phyloP scores from a whole-genome alignment of 2,797 vertebrate species.

The Lepus townsendii region DNA sequence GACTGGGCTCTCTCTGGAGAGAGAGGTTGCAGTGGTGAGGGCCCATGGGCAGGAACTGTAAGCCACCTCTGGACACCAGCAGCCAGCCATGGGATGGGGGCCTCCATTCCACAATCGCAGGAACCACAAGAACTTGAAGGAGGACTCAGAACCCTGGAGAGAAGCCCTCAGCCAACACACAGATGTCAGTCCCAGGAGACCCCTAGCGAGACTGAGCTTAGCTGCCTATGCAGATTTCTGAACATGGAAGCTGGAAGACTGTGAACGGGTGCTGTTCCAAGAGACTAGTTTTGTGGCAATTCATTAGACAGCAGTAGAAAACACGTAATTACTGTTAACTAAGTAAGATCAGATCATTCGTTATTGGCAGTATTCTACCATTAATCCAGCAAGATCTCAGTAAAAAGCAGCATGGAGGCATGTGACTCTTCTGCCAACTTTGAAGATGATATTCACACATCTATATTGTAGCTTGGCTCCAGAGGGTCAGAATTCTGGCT shows the following conservation, averaged over 20 bases:
- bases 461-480: not conserved
- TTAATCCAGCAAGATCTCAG: not conserved
- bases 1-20: not conserved
- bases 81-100: not conserved
- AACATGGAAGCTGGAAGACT: not conserved
- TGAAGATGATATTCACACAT: not conserved
- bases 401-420: too few species aligned
- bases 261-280: slow-evolving; percentile 5
- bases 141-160: not conserved
- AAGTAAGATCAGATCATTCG: not conserved
- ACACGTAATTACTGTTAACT: not conserved
- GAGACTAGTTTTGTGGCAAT: not conserved
- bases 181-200: not conserved
- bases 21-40: not conserved
- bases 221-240: not conserved
- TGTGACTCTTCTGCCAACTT: not conserved
- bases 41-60: not conserved
- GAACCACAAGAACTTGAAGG: not conserved
- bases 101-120: not conserved
- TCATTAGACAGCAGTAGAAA: not conserved
- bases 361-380: not conserved
- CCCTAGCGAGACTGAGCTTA: not conserved
- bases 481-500: not conserved
- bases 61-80: not conserved
- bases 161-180: not conserved